Conservation (phyloP, 2,113 vertebrate genomes). For the Grallaria varia region DNA sequence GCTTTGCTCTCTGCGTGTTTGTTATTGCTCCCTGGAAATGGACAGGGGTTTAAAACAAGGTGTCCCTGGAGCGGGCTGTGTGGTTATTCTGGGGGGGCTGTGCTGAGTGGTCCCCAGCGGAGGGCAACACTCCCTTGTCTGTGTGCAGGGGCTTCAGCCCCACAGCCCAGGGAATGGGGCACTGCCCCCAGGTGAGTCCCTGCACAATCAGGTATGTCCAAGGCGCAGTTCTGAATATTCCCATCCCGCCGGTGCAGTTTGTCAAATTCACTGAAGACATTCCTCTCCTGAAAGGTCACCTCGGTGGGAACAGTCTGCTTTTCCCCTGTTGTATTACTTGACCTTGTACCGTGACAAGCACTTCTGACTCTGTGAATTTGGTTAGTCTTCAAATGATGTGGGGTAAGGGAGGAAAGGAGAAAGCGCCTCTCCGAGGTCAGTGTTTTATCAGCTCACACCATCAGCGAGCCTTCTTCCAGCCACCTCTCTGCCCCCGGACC, state of each 20-base stretch:
- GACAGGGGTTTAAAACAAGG: not conserved
- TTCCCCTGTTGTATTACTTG: not conserved
- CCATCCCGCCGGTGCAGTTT: not conserved
- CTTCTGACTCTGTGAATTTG: not conserved
- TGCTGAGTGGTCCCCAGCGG: too few species aligned
- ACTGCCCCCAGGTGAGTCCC: not conserved
- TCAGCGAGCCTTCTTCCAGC: not conserved
- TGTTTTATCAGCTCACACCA: not conserved
- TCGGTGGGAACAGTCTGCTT: not conserved
- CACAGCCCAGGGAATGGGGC: not conserved
- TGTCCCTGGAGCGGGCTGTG: not conserved
- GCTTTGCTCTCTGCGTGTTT: not conserved
- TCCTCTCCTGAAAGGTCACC: not conserved
- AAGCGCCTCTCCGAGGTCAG: not conserved
- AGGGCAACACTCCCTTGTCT: not conserved
- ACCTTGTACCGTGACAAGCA: rapidly evolving
- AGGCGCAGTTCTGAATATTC: rapidly evolving
- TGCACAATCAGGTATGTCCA: too few species aligned
- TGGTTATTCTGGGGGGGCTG: not conserved
- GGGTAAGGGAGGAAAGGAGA: not conserved
- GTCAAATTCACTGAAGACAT: not conserved
- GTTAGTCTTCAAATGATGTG: not conserved
- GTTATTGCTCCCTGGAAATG: not conserved
- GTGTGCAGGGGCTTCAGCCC: rapidly evolving
- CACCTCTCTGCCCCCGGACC: not conserved